Conservation (phyloP, 1,140 invertebrate species). For the Campoletis sonorensis region DNA sequence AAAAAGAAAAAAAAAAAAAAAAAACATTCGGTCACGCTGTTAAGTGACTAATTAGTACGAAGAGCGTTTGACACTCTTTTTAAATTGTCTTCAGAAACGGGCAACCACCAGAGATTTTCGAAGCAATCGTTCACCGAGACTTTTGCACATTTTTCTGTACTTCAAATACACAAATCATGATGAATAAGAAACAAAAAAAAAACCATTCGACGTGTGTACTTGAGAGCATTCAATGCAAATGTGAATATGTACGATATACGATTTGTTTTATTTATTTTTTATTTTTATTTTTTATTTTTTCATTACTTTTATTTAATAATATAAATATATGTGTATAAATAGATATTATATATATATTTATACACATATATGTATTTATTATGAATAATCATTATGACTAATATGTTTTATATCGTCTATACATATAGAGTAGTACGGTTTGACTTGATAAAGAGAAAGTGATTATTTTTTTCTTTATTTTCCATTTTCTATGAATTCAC, state of each 20-base stretch:
- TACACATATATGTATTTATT: constrained; percentile 7
- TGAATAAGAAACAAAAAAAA: constrained; percentile 50
- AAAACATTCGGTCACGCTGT: constrained; percentile 27
- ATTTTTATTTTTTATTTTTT: background rate
- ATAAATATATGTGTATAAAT: constrained; percentile 60
- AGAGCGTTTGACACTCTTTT: background rate
- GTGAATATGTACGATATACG: constrained; percentile 65
- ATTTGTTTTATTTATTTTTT: constrained; percentile 51
- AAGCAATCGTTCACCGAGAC: constrained; percentile 57
- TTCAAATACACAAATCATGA: constrained; percentile 62
- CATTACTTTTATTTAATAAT: too few species aligned
- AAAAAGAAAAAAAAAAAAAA: too few species aligned
- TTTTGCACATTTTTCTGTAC: constrained; percentile 41
- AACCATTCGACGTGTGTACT: constrained; percentile 61
- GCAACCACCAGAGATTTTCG: constrained; percentile 61
- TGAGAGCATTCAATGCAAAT: constrained; percentile 62
- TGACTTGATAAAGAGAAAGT: constrained; percentile 53
- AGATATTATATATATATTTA: constrained; percentile 61
- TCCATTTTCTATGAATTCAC: constrained; percentile 43
- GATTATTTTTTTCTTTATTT: constrained; percentile 9
- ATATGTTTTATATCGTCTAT: constrained; percentile 44
- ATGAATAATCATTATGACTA: constrained; percentile 45
- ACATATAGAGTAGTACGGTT: constrained; percentile 52
- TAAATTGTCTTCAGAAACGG: background rate
- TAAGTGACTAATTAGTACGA: background rate